A percentile compares a stretch with the other conserved stretches of the same genome.
Evolutionary conservation across 1,140 invertebrate genomes (phyloP).

Genomic region (Euwallacea similis): DNA sequence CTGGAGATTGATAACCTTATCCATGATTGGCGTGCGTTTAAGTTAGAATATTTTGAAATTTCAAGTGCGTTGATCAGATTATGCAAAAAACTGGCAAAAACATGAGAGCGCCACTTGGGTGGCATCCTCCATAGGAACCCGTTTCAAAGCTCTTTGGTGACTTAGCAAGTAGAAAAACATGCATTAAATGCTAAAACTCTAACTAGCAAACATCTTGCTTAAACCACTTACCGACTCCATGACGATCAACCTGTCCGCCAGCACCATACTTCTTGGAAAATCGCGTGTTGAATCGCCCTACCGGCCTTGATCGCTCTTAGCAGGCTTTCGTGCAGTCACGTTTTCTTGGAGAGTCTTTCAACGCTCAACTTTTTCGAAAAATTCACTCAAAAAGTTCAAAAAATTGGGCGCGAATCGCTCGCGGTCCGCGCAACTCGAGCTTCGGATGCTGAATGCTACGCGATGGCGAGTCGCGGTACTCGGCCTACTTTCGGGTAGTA

Average conservation of each 20-base stretch:
- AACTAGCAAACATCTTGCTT: slow-evolving; percentile 10
- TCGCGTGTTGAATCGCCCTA: background rate
- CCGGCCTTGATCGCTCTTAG: too few relatives aligned
- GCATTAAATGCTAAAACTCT: slow-evolving; percentile 11
- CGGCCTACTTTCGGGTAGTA: slow-evolving; percentile 33
- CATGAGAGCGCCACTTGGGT: too few relatives aligned
- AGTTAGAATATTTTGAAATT: too few relatives aligned
- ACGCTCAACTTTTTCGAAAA: too few relatives aligned
- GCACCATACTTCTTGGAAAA: slow-evolving; percentile 23
- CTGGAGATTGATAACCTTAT: too few relatives aligned
- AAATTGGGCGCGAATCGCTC: slow-evolving; percentile 15
- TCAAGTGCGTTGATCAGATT: too few relatives aligned
- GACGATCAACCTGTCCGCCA: slow-evolving; percentile 18
- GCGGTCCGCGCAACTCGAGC: slow-evolving; percentile 28
- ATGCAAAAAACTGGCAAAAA: too few relatives aligned
- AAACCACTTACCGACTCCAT: slow-evolving; percentile 34
- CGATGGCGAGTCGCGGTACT: slow-evolving; percentile 14
- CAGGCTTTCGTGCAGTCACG: too few relatives aligned
- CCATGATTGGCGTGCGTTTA: too few relatives aligned
- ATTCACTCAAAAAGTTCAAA: background rate
- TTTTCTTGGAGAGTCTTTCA: too few relatives aligned
- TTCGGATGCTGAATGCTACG: slow-evolving; percentile 32
- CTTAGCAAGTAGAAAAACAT: too few relatives aligned
- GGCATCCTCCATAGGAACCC: background rate
- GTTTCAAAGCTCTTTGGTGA: too few relatives aligned